These are phyloP conservation scores for Gerris buenoi DNA, from an alignment of 1,140 invertebrate species.

Conservation along the genomic window DNA sequence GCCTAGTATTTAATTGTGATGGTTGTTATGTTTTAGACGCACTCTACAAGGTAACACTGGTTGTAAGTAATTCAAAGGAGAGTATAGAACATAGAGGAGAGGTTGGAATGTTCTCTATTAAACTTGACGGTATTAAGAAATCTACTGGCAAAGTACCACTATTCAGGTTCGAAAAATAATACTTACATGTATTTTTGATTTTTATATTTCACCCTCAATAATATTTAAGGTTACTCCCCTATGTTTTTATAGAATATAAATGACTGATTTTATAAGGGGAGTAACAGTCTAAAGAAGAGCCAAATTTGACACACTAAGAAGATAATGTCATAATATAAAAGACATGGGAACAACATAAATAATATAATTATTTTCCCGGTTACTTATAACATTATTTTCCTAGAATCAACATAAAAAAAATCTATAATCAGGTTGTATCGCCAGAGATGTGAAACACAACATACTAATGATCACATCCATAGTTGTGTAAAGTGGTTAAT, in stretches of 20 bases:
- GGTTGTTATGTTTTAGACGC: slow-evolving; percentile 37
- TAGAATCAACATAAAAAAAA: too few species aligned
- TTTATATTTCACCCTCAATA: not conserved
- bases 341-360: not conserved
- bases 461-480: too few species aligned
- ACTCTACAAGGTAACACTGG: slow-evolving; percentile 57
- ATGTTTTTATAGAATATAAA: too few species aligned
- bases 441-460: too few species aligned
- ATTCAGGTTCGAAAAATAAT: slow-evolving; percentile 19
- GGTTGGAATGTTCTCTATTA: slow-evolving; percentile 51
- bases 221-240: not conserved
- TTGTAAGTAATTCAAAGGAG: slow-evolving; percentile 52
- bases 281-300: too few species aligned
- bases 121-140: slow-evolving; percentile 43
- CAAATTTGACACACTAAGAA: not conserved
- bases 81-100: slow-evolving; percentile 59
- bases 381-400: not conserved
- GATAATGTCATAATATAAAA: not conserved
- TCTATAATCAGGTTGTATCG: too few species aligned
- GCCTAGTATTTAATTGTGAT: too few species aligned
- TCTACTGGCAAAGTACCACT: slow-evolving; percentile 30
- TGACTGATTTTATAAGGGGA: too few species aligned
- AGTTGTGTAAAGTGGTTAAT: too few species aligned
- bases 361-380: not conserved
- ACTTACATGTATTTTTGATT: not conserved